These are phyloP conservation scores for Himalopsyche anomala DNA, from an alignment of 2,888 invertebrate genomes.

Conservation along the genomic window DNA sequence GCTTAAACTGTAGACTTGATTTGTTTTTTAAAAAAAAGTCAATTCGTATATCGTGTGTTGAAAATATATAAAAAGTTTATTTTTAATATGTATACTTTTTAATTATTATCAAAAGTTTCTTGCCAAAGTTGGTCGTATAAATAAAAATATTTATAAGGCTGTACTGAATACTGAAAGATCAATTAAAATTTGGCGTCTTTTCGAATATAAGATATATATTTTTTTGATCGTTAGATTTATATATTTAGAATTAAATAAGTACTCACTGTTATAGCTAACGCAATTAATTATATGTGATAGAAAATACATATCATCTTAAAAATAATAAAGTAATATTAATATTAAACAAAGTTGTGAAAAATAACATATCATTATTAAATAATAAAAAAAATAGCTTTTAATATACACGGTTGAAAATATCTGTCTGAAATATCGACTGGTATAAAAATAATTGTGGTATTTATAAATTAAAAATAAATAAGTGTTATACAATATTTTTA, in stretches of 20 bases:
- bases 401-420: conserved; percentile 6
- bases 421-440: neutral
- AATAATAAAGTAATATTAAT: conserved; percentile 27
- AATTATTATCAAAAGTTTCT: conserved; percentile 4
- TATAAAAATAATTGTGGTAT: conserved; percentile 12
- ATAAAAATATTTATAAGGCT: neutral
- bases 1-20: conserved; percentile 17
- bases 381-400: conserved; percentile 23
- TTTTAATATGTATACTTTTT: conserved; percentile 7
- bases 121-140: conserved; percentile 28
- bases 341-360: conserved; percentile 43
- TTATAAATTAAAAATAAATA: conserved; percentile 36
- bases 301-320: conserved; percentile 57
- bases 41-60: conserved; percentile 4
- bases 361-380: conserved; percentile 36
- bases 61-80: conserved; percentile 16
- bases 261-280: conserved; percentile 54
- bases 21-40: conserved; percentile 15
- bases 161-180: conserved; percentile 47
- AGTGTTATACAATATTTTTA: conserved; percentile 27
- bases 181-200: conserved; percentile 12
- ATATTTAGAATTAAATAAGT: conserved; percentile 49
- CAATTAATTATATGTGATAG: conserved; percentile 57
- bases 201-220: conserved; percentile 46
- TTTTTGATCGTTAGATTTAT: conserved; percentile 43